Conservation (phyloP, 2,797 vertebrate species). For the Intellagama lesueurii region DNA sequence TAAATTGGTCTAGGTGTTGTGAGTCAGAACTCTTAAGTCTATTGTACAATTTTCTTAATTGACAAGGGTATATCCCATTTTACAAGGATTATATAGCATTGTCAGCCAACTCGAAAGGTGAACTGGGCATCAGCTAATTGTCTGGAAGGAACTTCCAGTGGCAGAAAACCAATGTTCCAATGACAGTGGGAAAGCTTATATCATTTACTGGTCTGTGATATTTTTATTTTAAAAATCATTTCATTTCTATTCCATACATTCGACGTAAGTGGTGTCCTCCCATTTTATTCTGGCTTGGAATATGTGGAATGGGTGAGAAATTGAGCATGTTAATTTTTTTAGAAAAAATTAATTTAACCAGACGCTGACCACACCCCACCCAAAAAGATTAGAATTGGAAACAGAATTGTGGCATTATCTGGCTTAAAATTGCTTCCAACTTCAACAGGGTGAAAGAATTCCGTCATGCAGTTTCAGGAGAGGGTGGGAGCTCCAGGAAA, state of each 20-base stretch:
- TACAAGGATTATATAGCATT: background rate
- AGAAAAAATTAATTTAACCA: constrained; percentile 13
- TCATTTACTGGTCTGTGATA: background rate
- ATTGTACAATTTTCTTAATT: background rate
- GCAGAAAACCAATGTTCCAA: background rate
- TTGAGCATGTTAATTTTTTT: background rate
- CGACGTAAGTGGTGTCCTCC: too few species aligned
- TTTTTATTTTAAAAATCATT: background rate
- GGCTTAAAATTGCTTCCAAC: background rate
- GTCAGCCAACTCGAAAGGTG: background rate
- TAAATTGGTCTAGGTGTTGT: background rate
- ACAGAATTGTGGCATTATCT: background rate
- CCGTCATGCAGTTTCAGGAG: background rate
- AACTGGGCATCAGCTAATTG: background rate
- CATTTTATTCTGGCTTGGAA: too few species aligned
- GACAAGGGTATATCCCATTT: background rate
- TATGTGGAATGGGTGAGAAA: background rate
- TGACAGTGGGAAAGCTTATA: background rate
- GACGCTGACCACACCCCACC: background rate
- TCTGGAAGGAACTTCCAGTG: background rate
- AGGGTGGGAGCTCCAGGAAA: constrained; percentile 14
- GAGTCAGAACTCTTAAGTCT: constrained; percentile 9
- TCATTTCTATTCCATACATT: background rate
- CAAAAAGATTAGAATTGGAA: background rate
- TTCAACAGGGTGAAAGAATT: background rate